Percentiles rank a stretch among this genome's conserved stretches.
Conservation (phyloP, 2,888 invertebrate genomes). For the Sinodicranocentrus sp. region DNA sequence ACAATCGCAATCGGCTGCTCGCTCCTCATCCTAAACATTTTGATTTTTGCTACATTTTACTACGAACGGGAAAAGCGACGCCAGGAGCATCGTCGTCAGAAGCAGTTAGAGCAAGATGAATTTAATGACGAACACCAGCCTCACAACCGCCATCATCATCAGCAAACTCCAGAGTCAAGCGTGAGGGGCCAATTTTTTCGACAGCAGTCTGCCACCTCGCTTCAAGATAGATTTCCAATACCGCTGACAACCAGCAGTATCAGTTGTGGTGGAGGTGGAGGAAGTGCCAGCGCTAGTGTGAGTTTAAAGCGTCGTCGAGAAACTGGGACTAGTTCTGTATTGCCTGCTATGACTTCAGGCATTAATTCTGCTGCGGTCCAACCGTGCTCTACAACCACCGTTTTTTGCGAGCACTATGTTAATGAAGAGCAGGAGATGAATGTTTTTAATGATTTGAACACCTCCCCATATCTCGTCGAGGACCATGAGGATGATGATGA, state of each 20-base stretch:
- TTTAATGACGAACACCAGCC: not conserved
- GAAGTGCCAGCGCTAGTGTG: conserved; percentile 55
- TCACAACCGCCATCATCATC: conserved; percentile 12
- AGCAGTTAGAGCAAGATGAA: conserved; percentile 61
- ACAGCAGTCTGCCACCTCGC: conserved; percentile 42
- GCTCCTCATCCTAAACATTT: conserved; percentile 91
- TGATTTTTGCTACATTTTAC: conserved; percentile 89
- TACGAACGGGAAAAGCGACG: conserved; percentile 78
- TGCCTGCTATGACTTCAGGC: conserved; percentile 5
- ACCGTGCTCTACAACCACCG: conserved; percentile 42
- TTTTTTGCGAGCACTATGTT: conserved; percentile 60
- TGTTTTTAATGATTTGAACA: conserved; percentile 53
- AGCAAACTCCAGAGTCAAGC: conserved; percentile 25
- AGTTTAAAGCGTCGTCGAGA: conserved; percentile 58
- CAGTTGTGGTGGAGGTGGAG: no score
- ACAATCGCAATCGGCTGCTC: conserved; percentile 84
- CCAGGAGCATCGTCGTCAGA: conserved; percentile 65
- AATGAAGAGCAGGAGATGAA: conserved; percentile 43
- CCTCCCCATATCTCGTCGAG: conserved; percentile 34
- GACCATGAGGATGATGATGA: conserved; percentile 7
- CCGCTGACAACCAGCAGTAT: conserved; percentile 57
- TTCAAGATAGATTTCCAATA: conserved; percentile 43
- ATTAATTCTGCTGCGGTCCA: conserved; percentile 7
- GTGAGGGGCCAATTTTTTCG: conserved; percentile 49
- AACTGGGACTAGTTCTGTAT: conserved; percentile 18